Evolutionary conservation across 2,113 vertebrate genomes (phyloP), one percentile per base, ranked within the genome.

Genomic region (Vulpes vulpes): DNA sequence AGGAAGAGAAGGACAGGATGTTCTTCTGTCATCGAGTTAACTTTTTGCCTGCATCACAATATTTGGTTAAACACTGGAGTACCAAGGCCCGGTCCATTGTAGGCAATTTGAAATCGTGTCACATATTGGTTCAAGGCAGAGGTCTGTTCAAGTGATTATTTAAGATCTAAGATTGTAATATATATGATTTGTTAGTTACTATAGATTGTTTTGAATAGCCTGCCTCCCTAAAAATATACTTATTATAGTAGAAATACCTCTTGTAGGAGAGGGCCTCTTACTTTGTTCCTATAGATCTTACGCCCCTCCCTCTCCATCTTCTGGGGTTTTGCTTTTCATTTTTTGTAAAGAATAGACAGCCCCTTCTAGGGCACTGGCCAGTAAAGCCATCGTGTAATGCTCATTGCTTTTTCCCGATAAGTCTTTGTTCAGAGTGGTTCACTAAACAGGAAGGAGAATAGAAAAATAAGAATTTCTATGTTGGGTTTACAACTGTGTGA

Each of bases 141-240:
- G 78, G 3, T 89, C 93, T 94, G n/a, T 53, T 71, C 51, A 51
- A 53, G 35, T 59, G 80, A 59, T 91, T 73, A 64, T 69, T 95
- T 93, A 80, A 92, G 30, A 92, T 49, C 32, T 49, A 83, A 92
- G 38, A 69, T 19, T 3, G 0, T 60, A 65, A 11, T 67, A 30
- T 74, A 69, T 71, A 11, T 30, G n/a, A 35, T 69, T 79, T 94
- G 43, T 93, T 35, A 65, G 79, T 85, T 94, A 35, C 62, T 81
- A n/a, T 23, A 78, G 59, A 62, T 25, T 55, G n/a, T 53, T 78
- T 80, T 73, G 76, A 65, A 91, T 32, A 91, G 35, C 9, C n/a
- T 43, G 12, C n/a, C 53, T 78, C 55, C 19, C 35, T 73, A 69
- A 64, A 92, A 95, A 78, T 81, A 22, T 16, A 23, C 73, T 65